Evolutionary conservation across 2,888 invertebrate genomes (phyloP).

Genomic region (Coleophora deauratella): DNA sequence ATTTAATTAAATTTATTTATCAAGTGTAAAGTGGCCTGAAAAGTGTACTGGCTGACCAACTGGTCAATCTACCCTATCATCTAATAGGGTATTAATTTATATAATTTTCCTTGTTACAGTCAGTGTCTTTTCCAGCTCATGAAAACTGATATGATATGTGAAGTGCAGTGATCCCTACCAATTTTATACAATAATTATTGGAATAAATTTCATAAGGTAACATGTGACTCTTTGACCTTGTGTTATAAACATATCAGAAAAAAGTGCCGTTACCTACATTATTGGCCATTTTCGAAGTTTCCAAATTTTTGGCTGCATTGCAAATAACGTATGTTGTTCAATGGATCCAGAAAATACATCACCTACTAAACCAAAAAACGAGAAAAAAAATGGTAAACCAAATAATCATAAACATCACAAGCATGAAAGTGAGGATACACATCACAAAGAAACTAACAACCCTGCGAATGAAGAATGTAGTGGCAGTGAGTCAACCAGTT

Average conservation of each 20-base stretch:
- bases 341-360: conserved; percentile 55
- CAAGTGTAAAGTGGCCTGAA: too few species aligned
- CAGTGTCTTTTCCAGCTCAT: too few species aligned
- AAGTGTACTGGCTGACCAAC: too few species aligned
- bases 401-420: conserved; percentile 8
- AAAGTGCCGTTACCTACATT: conserved; percentile 31
- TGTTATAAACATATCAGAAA: conserved; percentile 32
- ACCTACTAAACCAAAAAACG: conserved; percentile 48
- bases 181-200: neutral
- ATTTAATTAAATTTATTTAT: too few species aligned
- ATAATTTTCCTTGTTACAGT: too few species aligned
- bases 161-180: too few species aligned
- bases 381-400: conserved; percentile 42
- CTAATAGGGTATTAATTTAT: too few species aligned
- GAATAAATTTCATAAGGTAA: conserved; percentile 15
- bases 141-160: too few species aligned
- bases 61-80: too few species aligned
- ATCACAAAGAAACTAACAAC: conserved; percentile 31
- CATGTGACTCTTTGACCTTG: conserved; percentile 51
- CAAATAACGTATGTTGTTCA: conserved; percentile 46
- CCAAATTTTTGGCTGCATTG: conserved; percentile 24
- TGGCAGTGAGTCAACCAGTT: conserved; percentile 50
- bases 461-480: conserved; percentile 28
- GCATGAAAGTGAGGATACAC: conserved; percentile 29
- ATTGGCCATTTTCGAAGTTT: conserved; percentile 14